Base-by-base conservation (phyloP, 2,888 invertebrate species). In the Frankliniella intonsa region DNA sequence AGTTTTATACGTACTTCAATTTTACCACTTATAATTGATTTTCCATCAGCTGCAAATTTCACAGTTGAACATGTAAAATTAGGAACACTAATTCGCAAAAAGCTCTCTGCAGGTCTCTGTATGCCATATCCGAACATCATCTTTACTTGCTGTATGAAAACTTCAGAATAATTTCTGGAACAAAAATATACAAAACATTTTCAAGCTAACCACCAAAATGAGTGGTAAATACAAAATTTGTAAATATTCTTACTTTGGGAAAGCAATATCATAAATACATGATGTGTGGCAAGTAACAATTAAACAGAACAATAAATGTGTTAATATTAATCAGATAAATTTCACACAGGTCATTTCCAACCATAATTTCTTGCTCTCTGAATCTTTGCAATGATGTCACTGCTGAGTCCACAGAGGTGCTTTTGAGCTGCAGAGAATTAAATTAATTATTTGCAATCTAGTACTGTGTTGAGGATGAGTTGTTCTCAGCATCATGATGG, bases 51-150 rank as follows among this genome's bases (percentile, higher is more conserved):
- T 3, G 94, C 89, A 88, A 97, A 95, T 50, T 92, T 90, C 49
- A 97, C 89, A 80, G 93, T 91, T 14, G 95, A 93, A 87, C 97
- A 97, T 7, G 92, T 92, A 87, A 96, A 96, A 89, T 97, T 97
- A n/a, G 93, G 93, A 25, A 97, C 94, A 83, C 92, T 91, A 84
- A 97, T 94, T 65, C 97, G 90, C 38, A 97, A 90, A n/a, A 84
- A 97, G 88, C 89, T 98, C 97, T 86, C 93, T 92, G 85, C 93
- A 92, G 0, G 93, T 92, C 79, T 89, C 89, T 81, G 93, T 88
- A 84, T 94, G 93, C 97, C 97, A 98, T 83, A 97, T 92, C 82
- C 97, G 91, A 81, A 97, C 93, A 85, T 94, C 94, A 86, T 97
- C 93, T 86, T 93, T 91, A 82, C 96, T 94, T 69, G 94, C 94